A percentile compares a stretch with the other conserved stretches of the same genome.
These are phyloP conservation scores for Mechanitis mazaeus DNA, from an alignment of 2,888 invertebrate genomes.

Conservation along the genomic window DNA sequence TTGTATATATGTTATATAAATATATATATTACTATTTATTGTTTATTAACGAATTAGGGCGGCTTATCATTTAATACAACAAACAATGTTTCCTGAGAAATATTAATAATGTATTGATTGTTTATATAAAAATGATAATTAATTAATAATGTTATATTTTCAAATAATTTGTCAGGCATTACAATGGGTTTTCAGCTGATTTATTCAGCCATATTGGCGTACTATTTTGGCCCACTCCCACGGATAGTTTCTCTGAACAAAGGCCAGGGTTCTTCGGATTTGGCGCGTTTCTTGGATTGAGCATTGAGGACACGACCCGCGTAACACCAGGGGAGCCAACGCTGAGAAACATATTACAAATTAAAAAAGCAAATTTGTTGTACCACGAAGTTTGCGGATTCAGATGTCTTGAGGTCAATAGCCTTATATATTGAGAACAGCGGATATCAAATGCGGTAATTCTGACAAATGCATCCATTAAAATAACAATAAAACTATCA, in stretches of 20 bases:
- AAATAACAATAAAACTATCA: no score
- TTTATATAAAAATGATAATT: no score
- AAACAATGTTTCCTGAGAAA: no score
- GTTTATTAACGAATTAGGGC: conserved; percentile 6
- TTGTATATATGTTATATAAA: conserved; percentile 2
- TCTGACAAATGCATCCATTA: no score
- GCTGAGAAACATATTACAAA: conserved; percentile 58
- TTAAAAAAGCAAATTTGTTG: neutral
- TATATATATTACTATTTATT: neutral
- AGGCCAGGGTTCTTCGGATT: conserved; percentile 84
- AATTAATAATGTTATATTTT: neutral
- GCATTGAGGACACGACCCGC: conserved; percentile 84
- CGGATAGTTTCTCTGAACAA: conserved; percentile 84
- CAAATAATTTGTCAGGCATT: no score
- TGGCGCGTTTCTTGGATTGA: conserved; percentile 80
- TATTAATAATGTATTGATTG: no score
- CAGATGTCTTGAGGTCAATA: no score
- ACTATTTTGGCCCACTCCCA: conserved; percentile 86
- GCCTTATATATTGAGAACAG: no score
- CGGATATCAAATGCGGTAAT: no score
- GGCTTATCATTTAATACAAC: no score
- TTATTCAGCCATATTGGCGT: conserved; percentile 78
- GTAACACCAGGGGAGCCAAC: conserved; percentile 83
- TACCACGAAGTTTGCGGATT: no score
- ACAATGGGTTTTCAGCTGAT: neutral